phyloP scores from a whole-genome alignment of 2,797 vertebrate genomes.

The Naso thynnoides region DNA sequence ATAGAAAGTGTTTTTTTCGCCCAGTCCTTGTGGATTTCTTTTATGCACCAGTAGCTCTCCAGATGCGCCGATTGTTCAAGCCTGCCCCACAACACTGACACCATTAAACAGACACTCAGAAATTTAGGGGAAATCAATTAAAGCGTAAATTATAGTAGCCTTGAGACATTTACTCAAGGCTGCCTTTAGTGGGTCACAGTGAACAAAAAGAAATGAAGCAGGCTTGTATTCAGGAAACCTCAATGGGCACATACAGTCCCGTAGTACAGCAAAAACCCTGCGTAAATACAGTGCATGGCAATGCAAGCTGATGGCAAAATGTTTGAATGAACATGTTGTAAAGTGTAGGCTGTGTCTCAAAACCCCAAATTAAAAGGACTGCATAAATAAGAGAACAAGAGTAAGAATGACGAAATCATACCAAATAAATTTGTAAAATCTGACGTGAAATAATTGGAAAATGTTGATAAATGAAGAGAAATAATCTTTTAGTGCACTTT shows the following conservation, averaged over 20 bases:
- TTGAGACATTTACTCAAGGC: slow-evolving; percentile 37
- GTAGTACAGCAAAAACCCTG: neutral
- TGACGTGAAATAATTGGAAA: neutral
- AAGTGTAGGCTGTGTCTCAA: neutral
- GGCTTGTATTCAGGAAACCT: neutral
- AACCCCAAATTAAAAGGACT: neutral
- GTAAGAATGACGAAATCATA: neutral
- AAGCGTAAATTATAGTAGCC: slow-evolving; percentile 61
- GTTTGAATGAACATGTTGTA: neutral
- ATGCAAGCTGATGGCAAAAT: too few relatives aligned
- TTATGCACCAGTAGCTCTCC: slow-evolving; percentile 35
- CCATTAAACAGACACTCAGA: slow-evolving; percentile 46
- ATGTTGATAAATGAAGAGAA: neutral
- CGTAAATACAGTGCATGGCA: neutral
- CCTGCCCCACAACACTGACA: slow-evolving; percentile 55
- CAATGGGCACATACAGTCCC: neutral
- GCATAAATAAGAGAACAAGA: too few relatives aligned
- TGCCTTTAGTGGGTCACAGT: slow-evolving; percentile 59
- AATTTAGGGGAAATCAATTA: slow-evolving; percentile 71
- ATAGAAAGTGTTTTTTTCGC: slow-evolving; percentile 14
- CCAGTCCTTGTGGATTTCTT: slow-evolving; percentile 16
- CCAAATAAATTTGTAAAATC: neutral
- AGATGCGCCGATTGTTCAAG: slow-evolving; percentile 45
- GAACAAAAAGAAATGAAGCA: slow-evolving; percentile 8
- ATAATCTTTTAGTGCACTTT: too few relatives aligned